Base-by-base conservation (phyloP, 2,797 vertebrate species). In the Sparidentex hasta region DNA sequence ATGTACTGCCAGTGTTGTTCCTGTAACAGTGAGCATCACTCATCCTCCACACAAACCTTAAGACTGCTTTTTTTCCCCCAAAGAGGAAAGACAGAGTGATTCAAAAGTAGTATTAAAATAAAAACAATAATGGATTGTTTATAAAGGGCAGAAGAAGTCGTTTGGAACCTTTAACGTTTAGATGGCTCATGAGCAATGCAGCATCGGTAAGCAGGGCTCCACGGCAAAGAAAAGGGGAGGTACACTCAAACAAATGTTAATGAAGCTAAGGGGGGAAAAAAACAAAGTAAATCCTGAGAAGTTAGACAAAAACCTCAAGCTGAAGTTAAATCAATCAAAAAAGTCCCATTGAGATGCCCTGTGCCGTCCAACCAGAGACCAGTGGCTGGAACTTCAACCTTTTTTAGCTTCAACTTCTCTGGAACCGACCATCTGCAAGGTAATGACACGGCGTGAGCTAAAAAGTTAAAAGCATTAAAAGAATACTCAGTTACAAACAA, bases 71-170 rank as follows among this genome's bases (percentile, higher is more conserved):
- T 52, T 51, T 63, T 67, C 17, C n/a, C 33, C 33, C 38, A n/a
- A 41, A 21, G 48, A 59, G n/a, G 41, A 54, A 1, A 9, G 6
- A 57, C 38, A 66, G 48, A 41, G 63, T 17, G 25, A 62, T 78
- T 16, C 43, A 50, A 27, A 46, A 48, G n/a, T 11, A 25, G 13
- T 14, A 55, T 58, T 3, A 17, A 52, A 55, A 25, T n/a, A n/a
- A 50, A 38, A 25, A 46, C 33, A 50, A 21, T 23, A 14, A 5
- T 44, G 63, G 25, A 55, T 47, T 48, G 43, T 65, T 14, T 57
- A 38, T n/a, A 25, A 58, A 65, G 12, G 55, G 12, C 61, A 55
- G 66, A 52, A 29, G 29, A 64, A 27, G 44, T 38, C 44, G 44
- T 63, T 65, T 29, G 47, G 38, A 46, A 48, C 11, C 68, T 0